A percentile compares a stretch with the other conserved stretches of the same genome.
Evolutionary conservation across 1,140 invertebrate species (phyloP).

Genomic region (Plodia interpunctella): DNA sequence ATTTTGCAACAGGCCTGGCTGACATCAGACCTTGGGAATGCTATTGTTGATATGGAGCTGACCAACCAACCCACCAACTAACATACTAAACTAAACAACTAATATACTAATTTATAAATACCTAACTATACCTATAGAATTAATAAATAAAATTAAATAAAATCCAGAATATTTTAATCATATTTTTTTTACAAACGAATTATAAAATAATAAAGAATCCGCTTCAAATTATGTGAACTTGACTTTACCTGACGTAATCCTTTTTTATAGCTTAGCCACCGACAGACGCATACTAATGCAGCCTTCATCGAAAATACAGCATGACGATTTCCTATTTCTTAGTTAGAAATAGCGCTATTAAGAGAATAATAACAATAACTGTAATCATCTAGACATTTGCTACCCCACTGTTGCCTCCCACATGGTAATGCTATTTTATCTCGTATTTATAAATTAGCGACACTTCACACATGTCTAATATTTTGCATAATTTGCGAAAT

Average conservation of each 20-base stretch:
- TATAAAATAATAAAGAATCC: background rate
- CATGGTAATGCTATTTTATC: slow-evolving; percentile 13
- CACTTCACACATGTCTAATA: slow-evolving; percentile 13
- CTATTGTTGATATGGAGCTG: too few relatives aligned
- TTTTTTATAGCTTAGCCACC: slow-evolving; percentile 1
- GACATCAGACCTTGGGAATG: too few relatives aligned
- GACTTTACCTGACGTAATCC: background rate
- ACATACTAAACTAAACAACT: too few relatives aligned
- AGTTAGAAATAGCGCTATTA: background rate
- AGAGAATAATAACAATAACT: background rate
- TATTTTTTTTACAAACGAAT: background rate
- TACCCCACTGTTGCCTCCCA: slow-evolving; percentile 17
- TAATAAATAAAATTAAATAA: too few relatives aligned
- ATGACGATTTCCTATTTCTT: background rate
- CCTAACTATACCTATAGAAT: too few relatives aligned
- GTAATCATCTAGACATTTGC: slow-evolving; percentile 3
- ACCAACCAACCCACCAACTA: too few relatives aligned
- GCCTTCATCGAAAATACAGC: background rate
- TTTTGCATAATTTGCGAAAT: background rate
- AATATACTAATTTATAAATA: too few relatives aligned
- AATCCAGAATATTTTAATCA: too few relatives aligned
- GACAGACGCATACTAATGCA: background rate
- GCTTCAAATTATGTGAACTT: background rate
- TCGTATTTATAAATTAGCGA: slow-evolving; percentile 12
- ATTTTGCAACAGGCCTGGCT: too few relatives aligned